Evolutionary conservation across 2,888 invertebrate species (phyloP), one percentile per base, ranked within the genome.

Genomic region (Notodonta ziczac): DNA sequence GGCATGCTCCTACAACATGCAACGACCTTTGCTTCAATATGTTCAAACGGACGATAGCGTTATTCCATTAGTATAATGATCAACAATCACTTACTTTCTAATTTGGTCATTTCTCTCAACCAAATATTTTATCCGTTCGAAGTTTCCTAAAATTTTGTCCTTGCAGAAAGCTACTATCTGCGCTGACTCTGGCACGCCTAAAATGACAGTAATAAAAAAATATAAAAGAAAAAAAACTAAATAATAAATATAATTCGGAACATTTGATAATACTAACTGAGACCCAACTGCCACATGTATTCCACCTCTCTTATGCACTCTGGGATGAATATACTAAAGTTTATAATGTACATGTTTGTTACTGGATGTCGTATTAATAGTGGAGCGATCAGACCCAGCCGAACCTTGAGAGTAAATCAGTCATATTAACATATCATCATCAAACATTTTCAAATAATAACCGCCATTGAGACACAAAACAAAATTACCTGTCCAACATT

Each of bases 291-390:
- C 87, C 96, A 95, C 95, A 98, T 97, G 76, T 96, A 96, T 80
- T 97, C 97, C 0, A 97, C 95, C 90, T 98, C 98, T 66, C 96
- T 94, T 53, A 97, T 96, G 57, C 97, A 95, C 86, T 97, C 96
- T 1, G 91, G 88, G 58, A 97, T 95, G 58, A 95, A 96, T 2
- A 95, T 93, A 84, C 97, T 96, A 74, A 97, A 97, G 85, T 97
- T 96, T 0, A 97, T 94, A 2, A 94, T 88, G 67, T 96, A 96
- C 76, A 95, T 91, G 74, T 95, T 95, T 0, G 96, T 96, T 46
- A 87, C 87, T 4, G 96, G 95, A 80, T 96, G 95, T 52, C 95
- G 95, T 32, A 96, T 94, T 52, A 98, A 83, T 12, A 98, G 89
- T 0, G 97, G 97, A 0, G 96, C 94, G 72, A 96, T 95, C 4